Percentiles rank a stretch among this genome's conserved stretches.
Conservation (phyloP, 1,140 invertebrate genomes). For the Hyphantria cunea region DNA sequence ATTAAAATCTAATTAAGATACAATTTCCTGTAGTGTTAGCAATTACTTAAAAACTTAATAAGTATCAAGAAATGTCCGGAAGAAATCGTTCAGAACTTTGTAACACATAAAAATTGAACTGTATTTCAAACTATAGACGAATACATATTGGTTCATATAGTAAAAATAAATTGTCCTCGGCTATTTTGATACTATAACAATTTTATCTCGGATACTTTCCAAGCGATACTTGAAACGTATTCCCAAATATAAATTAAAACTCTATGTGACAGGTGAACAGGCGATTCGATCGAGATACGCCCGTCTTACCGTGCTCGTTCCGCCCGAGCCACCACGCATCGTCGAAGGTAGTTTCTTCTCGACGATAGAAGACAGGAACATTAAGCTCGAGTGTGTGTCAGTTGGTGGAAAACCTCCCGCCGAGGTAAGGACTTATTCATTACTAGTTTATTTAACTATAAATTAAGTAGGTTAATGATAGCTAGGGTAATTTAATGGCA, state of each 20-base stretch:
- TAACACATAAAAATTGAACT: no score
- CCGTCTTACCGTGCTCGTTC: constrained; percentile 92
- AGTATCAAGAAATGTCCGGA: no score
- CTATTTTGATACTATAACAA: constrained; percentile 8
- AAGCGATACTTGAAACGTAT: neutral
- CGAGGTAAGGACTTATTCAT: constrained; percentile 85
- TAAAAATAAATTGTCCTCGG: constrained; percentile 11
- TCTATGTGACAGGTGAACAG: constrained; percentile 83
- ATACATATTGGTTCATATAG: no score
- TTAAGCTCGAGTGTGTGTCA: constrained; percentile 95
- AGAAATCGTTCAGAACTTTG: no score
- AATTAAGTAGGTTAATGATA: neutral
- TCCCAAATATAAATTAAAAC: constrained; percentile 56
- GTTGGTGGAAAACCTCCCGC: constrained; percentile 95
- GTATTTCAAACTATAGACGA: neutral
- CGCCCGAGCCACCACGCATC: constrained; percentile 94
- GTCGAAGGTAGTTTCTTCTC: constrained; percentile 89
- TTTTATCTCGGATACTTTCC: constrained; percentile 14
- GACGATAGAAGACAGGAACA: constrained; percentile 93
- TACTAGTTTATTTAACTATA: neutral
- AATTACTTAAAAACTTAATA: no score
- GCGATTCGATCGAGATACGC: constrained; percentile 92
- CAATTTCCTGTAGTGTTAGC: no score
- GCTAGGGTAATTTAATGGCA: neutral
- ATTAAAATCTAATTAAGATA: no score